phyloP scores from a whole-genome alignment of 2,888 invertebrate genomes.

The Pyrocoelia pectoralis region DNA sequence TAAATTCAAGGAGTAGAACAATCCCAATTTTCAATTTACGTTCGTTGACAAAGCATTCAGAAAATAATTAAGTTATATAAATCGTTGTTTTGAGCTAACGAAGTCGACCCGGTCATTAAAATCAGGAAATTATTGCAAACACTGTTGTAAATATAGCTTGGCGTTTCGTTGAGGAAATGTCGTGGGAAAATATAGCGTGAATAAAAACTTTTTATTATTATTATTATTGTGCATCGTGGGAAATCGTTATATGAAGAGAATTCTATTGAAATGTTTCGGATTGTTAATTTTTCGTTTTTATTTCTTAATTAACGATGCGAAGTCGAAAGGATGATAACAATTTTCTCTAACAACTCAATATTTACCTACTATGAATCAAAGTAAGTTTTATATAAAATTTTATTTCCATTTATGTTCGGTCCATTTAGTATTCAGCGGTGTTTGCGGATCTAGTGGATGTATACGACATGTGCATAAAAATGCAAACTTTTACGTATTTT shows the following conservation, averaged over 20 bases:
- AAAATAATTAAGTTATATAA: conserved; percentile 46
- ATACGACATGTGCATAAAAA: conserved; percentile 15
- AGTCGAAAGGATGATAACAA: too few relatives aligned
- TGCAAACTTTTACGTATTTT: conserved; percentile 5
- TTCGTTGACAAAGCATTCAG: conserved; percentile 41
- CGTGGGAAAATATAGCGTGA: conserved; percentile 27
- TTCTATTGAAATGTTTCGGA: conserved; percentile 23
- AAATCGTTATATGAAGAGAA: conserved; percentile 25
- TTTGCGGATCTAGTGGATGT: conserved; percentile 5
- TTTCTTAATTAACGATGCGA: too few relatives aligned
- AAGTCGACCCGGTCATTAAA: conserved; percentile 49
- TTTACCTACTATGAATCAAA: conserved; percentile 1
- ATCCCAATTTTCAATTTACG: conserved; percentile 39
- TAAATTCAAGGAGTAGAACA: conserved; percentile 12
- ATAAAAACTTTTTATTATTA: conserved; percentile 21
- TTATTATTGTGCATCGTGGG: conserved; percentile 22
- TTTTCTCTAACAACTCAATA: neutral
- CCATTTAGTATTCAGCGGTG: conserved; percentile 12
- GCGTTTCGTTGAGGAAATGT: conserved; percentile 16
- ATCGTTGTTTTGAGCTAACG: conserved; percentile 50
- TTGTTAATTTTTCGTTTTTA: conserved; percentile 14
- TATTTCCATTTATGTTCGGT: conserved; percentile 6
- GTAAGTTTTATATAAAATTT: neutral
- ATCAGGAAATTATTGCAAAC: conserved; percentile 49
- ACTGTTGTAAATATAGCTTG: conserved; percentile 27